These are phyloP conservation scores for Spilogale gracilis DNA, from an alignment of 2,113 vertebrate species.

Conservation along the genomic window DNA sequence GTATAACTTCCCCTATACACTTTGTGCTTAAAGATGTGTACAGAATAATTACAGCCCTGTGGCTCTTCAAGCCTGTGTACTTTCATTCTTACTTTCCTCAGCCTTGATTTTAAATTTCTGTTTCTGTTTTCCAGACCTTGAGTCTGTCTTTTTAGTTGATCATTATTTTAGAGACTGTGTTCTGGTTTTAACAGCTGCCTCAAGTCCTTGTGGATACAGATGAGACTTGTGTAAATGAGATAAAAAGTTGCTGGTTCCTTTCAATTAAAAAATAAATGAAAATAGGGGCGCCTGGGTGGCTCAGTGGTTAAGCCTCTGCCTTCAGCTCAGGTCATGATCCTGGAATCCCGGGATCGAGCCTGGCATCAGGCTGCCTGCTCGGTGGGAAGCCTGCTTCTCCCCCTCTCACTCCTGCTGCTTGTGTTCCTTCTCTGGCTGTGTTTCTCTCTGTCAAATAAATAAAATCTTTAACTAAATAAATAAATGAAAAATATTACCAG, in stretches of 20 bases:
- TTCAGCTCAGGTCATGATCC: too few species aligned
- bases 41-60: not conserved
- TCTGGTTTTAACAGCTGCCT: conserved; percentile 26
- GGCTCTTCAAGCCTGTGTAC: not conserved
- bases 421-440: too few species aligned
- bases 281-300: too few species aligned
- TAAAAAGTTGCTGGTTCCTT: conserved; percentile 15
- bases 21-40: not conserved
- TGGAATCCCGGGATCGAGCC: too few species aligned
- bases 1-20: not conserved
- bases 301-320: too few species aligned
- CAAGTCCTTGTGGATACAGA: conserved; percentile 29
- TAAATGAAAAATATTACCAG: conserved; percentile 26
- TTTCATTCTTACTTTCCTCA: not conserved
- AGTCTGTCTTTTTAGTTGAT: conserved; percentile 16
- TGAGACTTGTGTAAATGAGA: not conserved
- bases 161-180: conserved; percentile 10
- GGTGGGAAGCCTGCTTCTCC: too few species aligned
- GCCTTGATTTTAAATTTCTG: conserved; percentile 3
- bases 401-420: too few species aligned
- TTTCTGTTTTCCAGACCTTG: not conserved
- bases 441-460: too few species aligned
- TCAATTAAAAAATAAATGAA: too few species aligned
- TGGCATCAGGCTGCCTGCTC: too few species aligned
- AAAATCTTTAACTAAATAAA: not conserved